These are phyloP conservation scores for Pholis gunnellus DNA, from an alignment of 2,113 vertebrate genomes.

Conservation along the genomic window DNA sequence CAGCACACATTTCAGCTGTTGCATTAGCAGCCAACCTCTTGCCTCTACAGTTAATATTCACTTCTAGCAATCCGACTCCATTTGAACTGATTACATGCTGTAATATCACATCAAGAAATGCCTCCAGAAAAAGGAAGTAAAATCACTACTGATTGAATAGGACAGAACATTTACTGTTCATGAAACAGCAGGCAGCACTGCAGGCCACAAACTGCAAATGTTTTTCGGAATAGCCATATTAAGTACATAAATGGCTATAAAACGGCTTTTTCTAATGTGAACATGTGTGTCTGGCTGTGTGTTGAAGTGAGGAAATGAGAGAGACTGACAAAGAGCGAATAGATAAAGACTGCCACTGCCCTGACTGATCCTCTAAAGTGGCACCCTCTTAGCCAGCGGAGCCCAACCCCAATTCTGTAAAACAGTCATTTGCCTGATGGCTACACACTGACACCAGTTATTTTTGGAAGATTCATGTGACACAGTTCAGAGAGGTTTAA, in stretches of 20 bases:
- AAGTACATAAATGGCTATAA: neutral
- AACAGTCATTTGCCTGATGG: slow-evolving; percentile 26
- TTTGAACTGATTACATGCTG: slow-evolving; percentile 9
- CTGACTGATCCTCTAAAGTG: slow-evolving; percentile 17
- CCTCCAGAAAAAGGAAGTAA: neutral
- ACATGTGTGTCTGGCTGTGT: neutral
- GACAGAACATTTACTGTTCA: slow-evolving; percentile 5
- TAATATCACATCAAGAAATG: neutral
- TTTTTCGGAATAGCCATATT: neutral
- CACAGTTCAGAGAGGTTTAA: neutral
- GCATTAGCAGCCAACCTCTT: slow-evolving; percentile 1
- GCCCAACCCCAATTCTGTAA: slow-evolving; percentile 17
- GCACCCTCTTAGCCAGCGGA: neutral
- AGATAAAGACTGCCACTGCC: neutral
- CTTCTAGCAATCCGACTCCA: neutral
- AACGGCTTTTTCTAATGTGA: neutral
- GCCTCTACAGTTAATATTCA: neutral
- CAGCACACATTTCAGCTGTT: neutral
- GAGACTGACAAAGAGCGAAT: neutral
- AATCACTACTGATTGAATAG: neutral
- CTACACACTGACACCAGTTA: slow-evolving; percentile 4
- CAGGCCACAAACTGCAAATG: slow-evolving; percentile 6
- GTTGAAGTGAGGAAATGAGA: slow-evolving; percentile 3
- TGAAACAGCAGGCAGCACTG: slow-evolving; percentile 36
- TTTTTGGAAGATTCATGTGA: slow-evolving; percentile 12